phyloP scores from a whole-genome alignment of 2,797 vertebrate genomes.

The Anguilla marmorata region DNA sequence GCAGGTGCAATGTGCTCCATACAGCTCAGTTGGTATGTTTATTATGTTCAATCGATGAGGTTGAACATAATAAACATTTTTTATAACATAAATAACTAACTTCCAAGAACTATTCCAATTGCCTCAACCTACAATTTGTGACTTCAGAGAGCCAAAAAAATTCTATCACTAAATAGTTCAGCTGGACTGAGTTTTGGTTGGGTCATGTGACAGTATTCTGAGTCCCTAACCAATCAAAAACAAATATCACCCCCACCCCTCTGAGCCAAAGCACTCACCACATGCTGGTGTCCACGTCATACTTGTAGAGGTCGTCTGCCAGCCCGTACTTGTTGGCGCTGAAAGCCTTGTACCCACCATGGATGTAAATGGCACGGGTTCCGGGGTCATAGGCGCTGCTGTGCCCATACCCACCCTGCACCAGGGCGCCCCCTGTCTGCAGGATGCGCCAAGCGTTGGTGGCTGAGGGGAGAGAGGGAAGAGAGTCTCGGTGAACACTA shows the following conservation, averaged over 20 bases:
- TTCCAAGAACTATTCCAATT: no score
- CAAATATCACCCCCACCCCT: neutral
- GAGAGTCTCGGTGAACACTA: no score
- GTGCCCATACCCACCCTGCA: constrained; percentile 96
- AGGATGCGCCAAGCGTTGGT: constrained; percentile 83
- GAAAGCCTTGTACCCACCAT: constrained; percentile 97
- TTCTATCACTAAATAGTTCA: neutral
- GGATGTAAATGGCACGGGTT: constrained; percentile 84
- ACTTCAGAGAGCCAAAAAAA: neutral
- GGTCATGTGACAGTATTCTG: neutral
- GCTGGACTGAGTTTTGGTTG: neutral
- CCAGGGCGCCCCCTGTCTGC: constrained; percentile 81
- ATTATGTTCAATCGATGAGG: no score
- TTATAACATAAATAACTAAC: no score
- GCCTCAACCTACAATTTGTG: no score
- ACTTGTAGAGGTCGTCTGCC: constrained; percentile 91
- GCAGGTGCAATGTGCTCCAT: no score
- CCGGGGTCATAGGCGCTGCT: constrained; percentile 89
- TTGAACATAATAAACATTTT: no score
- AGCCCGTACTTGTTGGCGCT: constrained; percentile 94
- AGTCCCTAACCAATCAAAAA: neutral
- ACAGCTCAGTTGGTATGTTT: no score
- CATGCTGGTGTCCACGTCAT: constrained; percentile 80
- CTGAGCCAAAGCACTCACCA: constrained; percentile 73
- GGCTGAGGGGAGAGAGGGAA: constrained; percentile 53